Evolutionary conservation across 1,140 invertebrate genomes (phyloP).

Genomic region (Sitobion miscanthi): DNA sequence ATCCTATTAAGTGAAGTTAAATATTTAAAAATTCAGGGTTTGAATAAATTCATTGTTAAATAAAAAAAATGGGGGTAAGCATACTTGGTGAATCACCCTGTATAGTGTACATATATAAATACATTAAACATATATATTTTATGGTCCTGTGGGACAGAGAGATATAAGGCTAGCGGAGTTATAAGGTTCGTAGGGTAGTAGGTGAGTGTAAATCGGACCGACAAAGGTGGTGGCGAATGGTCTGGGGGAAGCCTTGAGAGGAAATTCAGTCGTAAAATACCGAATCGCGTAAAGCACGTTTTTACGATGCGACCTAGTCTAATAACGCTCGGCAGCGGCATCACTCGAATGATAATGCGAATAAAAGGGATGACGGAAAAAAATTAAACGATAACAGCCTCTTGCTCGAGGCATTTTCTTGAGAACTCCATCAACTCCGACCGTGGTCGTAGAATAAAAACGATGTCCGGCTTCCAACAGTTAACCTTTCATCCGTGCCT

Average conservation of each 20-base stretch:
- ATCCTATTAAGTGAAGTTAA: no score
- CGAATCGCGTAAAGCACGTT: neutral
- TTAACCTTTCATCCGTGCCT: neutral
- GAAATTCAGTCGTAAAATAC: slow-evolving; percentile 6
- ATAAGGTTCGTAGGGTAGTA: neutral
- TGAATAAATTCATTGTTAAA: neutral
- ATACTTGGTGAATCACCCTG: neutral
- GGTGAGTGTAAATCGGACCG: neutral
- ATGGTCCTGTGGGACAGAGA: neutral
- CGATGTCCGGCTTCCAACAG: neutral
- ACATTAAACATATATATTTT: neutral
- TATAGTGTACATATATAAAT: neutral
- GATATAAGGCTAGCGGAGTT: neutral
- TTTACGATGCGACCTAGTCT: neutral
- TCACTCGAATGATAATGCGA: neutral
- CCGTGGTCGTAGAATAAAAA: neutral
- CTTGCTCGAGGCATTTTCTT: neutral
- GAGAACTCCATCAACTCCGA: neutral
- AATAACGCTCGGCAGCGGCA: neutral
- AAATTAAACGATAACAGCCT: neutral
- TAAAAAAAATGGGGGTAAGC: neutral
- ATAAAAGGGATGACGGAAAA: neutral
- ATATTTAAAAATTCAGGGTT: neutral
- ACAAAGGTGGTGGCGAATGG: neutral
- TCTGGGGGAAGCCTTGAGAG: neutral